phyloP scores from a whole-genome alignment of 2,888 invertebrate species.

The Pseudococcus viburni region DNA sequence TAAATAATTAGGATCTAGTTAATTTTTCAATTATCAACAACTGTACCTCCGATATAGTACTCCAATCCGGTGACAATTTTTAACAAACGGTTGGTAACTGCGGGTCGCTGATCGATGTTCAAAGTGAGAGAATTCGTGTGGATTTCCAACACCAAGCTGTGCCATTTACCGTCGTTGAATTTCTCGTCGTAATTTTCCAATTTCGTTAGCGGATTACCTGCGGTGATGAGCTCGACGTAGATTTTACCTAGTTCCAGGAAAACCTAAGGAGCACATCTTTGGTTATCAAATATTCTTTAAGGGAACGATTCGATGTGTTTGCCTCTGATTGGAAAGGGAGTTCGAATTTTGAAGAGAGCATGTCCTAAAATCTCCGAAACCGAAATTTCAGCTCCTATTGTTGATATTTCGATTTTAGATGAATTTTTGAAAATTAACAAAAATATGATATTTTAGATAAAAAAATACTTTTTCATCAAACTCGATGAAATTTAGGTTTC shows the following conservation, averaged over 20 bases:
- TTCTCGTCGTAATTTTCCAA: constrained; percentile 87
- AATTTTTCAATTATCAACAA: background rate
- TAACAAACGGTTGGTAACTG: constrained; percentile 82
- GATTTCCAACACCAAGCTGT: constrained; percentile 83
- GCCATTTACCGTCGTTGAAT: constrained; percentile 96
- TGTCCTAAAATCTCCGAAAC: too few species aligned
- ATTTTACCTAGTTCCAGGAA: constrained; percentile 77
- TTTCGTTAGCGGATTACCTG: constrained; percentile 79
- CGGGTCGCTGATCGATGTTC: constrained; percentile 87
- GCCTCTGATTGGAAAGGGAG: too few species aligned
- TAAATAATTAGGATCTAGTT: background rate
- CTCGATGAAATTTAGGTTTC: too few species aligned
- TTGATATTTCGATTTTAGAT: too few species aligned
- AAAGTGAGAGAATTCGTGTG: constrained; percentile 82
- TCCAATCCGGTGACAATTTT: constrained; percentile 79
- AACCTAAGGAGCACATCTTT: constrained; percentile 44
- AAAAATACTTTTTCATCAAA: too few species aligned
- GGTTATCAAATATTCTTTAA: background rate
- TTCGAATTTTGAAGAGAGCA: too few species aligned
- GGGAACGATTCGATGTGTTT: too few species aligned
- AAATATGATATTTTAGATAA: too few species aligned
- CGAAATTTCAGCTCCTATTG: too few species aligned
- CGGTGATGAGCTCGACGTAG: constrained; percentile 82
- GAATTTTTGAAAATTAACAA: too few species aligned
- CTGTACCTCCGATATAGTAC: constrained; percentile 79